Percentiles rank a stretch among this genome's conserved stretches.
Evolutionary conservation across 2,113 vertebrate genomes (phyloP).

Genomic region (Kryptolebias marmoratus): DNA sequence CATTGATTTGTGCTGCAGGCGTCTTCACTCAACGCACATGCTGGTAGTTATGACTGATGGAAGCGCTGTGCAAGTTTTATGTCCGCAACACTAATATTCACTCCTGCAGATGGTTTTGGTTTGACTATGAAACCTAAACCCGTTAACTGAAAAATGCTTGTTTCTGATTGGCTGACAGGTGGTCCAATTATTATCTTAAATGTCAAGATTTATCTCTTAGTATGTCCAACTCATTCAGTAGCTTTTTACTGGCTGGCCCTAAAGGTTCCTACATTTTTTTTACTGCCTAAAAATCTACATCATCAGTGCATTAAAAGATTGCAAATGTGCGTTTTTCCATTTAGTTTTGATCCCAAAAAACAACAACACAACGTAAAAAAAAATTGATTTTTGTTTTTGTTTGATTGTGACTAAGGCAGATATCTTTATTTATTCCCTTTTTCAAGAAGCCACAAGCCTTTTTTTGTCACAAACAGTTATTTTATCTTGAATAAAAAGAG

Average conservation of each 20-base stretch:
- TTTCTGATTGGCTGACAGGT: conserved; percentile 17
- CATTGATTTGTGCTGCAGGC: conserved; percentile 57
- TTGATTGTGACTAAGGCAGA: neutral
- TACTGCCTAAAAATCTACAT: neutral
- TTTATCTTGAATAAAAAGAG: no score
- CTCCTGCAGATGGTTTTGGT: conserved; percentile 9
- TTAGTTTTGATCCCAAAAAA: no score
- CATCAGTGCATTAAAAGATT: neutral
- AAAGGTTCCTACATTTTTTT: neutral
- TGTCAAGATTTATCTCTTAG: neutral
- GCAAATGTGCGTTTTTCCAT: neutral
- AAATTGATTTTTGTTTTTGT: no score
- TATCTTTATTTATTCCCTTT: no score
- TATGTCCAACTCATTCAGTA: neutral
- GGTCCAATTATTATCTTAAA: neutral
- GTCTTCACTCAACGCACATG: neutral
- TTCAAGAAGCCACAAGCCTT: no score
- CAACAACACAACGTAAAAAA: no score
- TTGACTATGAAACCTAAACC: conserved; percentile 8
- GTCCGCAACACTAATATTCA: conserved; percentile 23
- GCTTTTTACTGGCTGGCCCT: neutral
- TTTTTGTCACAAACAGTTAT: no score
- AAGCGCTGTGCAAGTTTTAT: conserved; percentile 8
- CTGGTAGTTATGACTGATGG: conserved; percentile 36
- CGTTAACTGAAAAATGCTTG: neutral